phyloP scores from a whole-genome alignment of 23 tunicate species.

The Oikopleura dioica region DNA sequence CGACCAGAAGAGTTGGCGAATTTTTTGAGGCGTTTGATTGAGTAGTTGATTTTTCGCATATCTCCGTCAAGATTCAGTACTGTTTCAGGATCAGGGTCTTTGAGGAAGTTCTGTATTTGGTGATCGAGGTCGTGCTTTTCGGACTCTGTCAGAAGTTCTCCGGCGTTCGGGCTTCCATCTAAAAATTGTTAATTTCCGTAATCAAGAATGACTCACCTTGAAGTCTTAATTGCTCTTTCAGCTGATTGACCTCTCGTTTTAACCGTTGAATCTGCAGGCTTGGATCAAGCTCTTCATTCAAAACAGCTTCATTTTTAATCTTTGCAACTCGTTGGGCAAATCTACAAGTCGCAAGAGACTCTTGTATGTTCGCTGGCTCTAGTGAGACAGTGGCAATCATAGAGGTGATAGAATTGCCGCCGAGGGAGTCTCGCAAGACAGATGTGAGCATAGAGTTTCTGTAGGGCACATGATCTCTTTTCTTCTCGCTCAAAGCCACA shows the following conservation, averaged over 20 bases:
- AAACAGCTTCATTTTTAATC: conserved; percentile 32
- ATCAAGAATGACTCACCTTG: no score
- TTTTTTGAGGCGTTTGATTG: conserved; percentile 29
- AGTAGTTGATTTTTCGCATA: conserved; percentile 74
- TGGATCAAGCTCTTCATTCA: conserved; percentile 38
- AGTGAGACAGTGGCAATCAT: conserved; percentile 73
- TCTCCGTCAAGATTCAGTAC: conserved; percentile 66
- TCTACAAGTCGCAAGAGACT: conserved; percentile 60
- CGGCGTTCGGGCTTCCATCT: neutral
- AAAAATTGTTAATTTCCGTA: no score
- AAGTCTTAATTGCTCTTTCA: conserved; percentile 15
- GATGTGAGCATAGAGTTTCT: conserved; percentile 60
- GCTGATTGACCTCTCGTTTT: conserved; percentile 18
- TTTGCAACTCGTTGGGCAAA: conserved; percentile 68
- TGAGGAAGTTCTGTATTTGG: conserved; percentile 18
- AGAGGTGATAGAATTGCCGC: conserved; percentile 56
- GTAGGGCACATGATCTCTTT: conserved; percentile 62
- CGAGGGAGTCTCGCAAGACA: conserved; percentile 60
- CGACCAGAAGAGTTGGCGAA: neutral
- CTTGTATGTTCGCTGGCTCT: conserved; percentile 39
- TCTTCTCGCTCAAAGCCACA: conserved; percentile 55
- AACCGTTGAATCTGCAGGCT: conserved; percentile 34
- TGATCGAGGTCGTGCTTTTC: neutral
- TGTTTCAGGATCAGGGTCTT: conserved; percentile 52
- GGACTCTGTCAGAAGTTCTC: neutral